Base-by-base conservation (phyloP, 2,888 invertebrate species). In the Drosophila affinis region DNA sequence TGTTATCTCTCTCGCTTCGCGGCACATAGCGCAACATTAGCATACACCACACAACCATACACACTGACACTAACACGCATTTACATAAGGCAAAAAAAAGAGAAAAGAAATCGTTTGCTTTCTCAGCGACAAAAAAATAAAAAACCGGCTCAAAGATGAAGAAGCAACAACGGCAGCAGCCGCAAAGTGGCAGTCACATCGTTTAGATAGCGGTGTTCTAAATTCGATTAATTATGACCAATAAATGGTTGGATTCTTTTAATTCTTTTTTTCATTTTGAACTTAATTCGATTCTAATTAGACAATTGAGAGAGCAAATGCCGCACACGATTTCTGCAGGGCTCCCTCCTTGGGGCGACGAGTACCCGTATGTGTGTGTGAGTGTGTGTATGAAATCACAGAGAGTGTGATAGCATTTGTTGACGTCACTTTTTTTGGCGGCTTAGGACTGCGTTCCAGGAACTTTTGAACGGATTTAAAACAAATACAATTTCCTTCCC, bases 231-330 rank as follows among this genome's bases (percentile, higher is more conserved):
- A 88, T 79, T 82, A 82, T 88, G 80, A 73, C 70, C 65, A 67
- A 77, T 65, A 75, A 78, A 63, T 80, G 59, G 52, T 47, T 69
- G 75, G 29, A 60, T 69, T 56, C 63, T 47, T 48, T 17, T 34
- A 67, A 39, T 75, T 17, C 24, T 69, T 83, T 86, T 51, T 17
- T 73, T 61, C 49, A 45, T 56, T 71, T 61, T 77, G 69, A 57
- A 70, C 74, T 74, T 85, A 87, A 85, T 82, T 88, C 56, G 57
- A 79, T 71, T 81, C 75, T 86, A 86, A 82, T 88, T 88, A 82
- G 77, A 77, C 80, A 75, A 88, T 82, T 82, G 75, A 53, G 65
- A 62, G 68, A 51, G 63, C 44, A 17, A 17, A 17, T 10, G 12
- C 27, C n/a, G 17, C 24, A 32, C 10, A n/a, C 39, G 7, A 39